Base-by-base conservation (phyloP, 2,113 vertebrate genomes). In the Elephas maximus region DNA sequence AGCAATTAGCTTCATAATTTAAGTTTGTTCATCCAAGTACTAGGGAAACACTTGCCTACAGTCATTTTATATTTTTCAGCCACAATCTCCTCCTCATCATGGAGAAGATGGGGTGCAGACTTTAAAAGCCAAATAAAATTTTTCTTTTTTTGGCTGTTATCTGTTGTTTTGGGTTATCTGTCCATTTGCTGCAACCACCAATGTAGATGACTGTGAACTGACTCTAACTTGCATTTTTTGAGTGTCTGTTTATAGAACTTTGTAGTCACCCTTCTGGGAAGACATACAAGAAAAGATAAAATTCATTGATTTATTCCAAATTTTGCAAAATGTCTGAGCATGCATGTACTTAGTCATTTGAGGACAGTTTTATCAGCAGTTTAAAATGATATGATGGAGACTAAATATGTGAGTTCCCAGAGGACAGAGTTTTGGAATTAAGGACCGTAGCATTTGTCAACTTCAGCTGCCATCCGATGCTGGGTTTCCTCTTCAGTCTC, bases 241-340 rank as follows among this genome's bases (percentile, higher is more conserved):
- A 83, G 24, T 74, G 14, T 37, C 30, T 86, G 4, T 24, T 90
- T 85, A 45, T 63, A 62, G 18, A 94, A 67, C n/a, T 94, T 86
- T 77, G 23, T 51, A 74, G 62, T 63, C 15, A 94, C 48, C 41
- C 57, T 90, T 37, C 14, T 65, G 48, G 51, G n/a, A 88, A 48
- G 30, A 17, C 45, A 78, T 26, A 51, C 41, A 86, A 37, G 7
- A 67, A 79, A 71, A 89, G 26, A 17, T 77, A 71, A 89, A 21
- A 17, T 77, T 88, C 76, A 92, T 53, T 69, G 41, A 62, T 80
- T 95, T 97, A 86, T 91, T 95, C 92, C 37, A 79, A 88, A 86
- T 86, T 91, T 93, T 95, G n/a, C 53, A 69, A 86, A 83, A 92
- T 65, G 21, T 76, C 48, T 48, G 86, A 60, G 4, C 53, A 73